Percentiles rank a stretch among this genome's conserved stretches.
These are phyloP conservation scores for Delphinus delphis DNA, from an alignment of 2,113 vertebrate species.

Conservation along the genomic window DNA sequence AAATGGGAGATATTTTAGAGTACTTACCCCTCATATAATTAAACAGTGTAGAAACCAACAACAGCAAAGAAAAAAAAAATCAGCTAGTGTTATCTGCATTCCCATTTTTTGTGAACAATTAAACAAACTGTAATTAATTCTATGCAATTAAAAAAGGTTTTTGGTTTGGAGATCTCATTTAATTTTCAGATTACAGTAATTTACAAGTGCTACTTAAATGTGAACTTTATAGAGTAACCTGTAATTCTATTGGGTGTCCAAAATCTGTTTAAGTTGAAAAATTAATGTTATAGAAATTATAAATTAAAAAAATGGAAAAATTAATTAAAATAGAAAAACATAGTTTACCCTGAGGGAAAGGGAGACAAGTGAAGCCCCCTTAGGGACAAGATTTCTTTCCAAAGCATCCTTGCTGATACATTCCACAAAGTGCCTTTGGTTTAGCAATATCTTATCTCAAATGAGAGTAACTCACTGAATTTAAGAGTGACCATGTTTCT, in stretches of 20 bases:
- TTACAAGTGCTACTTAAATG: not conserved
- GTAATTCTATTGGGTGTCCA: not conserved
- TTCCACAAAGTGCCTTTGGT: not conserved
- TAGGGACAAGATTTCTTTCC: not conserved
- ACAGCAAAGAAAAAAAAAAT: not conserved
- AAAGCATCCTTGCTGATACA: not conserved
- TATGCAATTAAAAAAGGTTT: not conserved
- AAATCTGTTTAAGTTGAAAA: not conserved
- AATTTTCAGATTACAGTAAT: not conserved
- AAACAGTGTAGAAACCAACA: not conserved
- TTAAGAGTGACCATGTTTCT: not conserved
- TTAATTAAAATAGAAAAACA: conserved; percentile 3
- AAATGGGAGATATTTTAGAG: not conserved
- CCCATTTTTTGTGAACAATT: not conserved
- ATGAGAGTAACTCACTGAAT: not conserved
- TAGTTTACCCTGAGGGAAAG: not conserved
- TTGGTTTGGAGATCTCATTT: not conserved
- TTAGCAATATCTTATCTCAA: not conserved
- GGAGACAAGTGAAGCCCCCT: not conserved
- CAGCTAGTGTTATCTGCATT: not conserved
- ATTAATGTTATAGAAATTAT: not conserved
- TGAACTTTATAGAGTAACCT: not conserved
- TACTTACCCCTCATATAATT: not conserved
- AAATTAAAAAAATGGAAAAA: not conserved
- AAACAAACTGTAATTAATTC: not conserved